These are phyloP conservation scores for Chironomus tepperi DNA, from an alignment of 1,140 invertebrate genomes.

Conservation along the genomic window DNA sequence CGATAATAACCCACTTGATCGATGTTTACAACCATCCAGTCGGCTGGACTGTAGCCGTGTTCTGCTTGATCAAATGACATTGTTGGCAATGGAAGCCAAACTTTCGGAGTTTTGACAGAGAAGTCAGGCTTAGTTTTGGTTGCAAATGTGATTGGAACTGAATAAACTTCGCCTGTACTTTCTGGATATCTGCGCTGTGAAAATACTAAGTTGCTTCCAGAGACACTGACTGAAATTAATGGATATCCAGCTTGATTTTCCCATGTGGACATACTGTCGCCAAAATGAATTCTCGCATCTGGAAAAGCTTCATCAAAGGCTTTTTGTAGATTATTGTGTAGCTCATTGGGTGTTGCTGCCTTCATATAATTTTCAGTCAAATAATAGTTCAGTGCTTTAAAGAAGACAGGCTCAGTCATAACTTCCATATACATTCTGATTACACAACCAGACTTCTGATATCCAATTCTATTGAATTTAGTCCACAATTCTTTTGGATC, in stretches of 20 bases:
- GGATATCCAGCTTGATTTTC: slow-evolving; percentile 51
- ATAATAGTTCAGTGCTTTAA: slow-evolving; percentile 15
- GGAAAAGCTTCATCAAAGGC: slow-evolving; percentile 32
- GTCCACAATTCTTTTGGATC: not conserved
- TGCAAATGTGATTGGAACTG: slow-evolving; percentile 44
- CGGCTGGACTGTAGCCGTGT: slow-evolving; percentile 30
- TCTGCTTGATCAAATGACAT: slow-evolving; percentile 30
- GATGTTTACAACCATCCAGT: not conserved
- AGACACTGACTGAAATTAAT: slow-evolving; percentile 36
- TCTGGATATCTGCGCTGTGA: not conserved
- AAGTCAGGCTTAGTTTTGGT: slow-evolving; percentile 36
- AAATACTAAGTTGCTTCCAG: not conserved
- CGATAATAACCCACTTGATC: slow-evolving; percentile 46
- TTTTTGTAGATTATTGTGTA: slow-evolving; percentile 48
- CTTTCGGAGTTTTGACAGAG: slow-evolving; percentile 35
- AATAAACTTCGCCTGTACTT: slow-evolving; percentile 33
- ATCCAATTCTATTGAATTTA: not conserved
- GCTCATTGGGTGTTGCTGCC: slow-evolving; percentile 32
- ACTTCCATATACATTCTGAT: slow-evolving; percentile 7
- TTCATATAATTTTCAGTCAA: not conserved
- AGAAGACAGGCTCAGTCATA: not conserved
- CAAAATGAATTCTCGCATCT: slow-evolving; percentile 31
- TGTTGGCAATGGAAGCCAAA: not conserved
- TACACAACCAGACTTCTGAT: not conserved
- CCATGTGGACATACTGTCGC: slow-evolving; percentile 50